Evolutionary conservation across 2,113 vertebrate genomes (phyloP).

Genomic region (Gopherus flavomarginatus): DNA sequence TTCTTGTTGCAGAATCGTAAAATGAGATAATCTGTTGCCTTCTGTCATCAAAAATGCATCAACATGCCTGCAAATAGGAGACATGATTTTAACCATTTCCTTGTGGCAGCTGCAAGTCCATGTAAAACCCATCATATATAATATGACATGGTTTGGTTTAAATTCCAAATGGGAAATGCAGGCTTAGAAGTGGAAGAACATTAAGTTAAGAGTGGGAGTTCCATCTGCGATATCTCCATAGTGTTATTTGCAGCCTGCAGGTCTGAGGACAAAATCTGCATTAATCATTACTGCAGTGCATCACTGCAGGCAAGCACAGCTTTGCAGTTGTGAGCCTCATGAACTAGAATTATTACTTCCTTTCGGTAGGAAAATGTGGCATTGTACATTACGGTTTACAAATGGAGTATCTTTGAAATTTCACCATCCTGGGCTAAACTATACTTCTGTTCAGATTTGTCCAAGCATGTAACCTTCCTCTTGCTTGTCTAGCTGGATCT

Average conservation of each 20-base stretch:
- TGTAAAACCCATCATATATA: background rate
- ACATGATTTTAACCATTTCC: background rate
- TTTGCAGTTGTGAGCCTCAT: background rate
- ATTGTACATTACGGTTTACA: background rate
- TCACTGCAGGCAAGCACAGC: background rate
- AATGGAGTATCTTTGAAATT: background rate
- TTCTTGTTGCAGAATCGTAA: background rate
- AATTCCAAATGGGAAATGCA: background rate
- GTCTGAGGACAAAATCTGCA: background rate
- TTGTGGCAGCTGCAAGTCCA: background rate
- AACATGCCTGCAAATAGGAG: background rate
- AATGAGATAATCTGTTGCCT: background rate
- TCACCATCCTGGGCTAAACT: rapidly evolving
- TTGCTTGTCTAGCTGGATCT: background rate
- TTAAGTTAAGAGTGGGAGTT: rapidly evolving
- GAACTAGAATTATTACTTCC: background rate
- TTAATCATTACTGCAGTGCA: background rate
- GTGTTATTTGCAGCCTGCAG: background rate
- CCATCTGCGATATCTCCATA: rapidly evolving
- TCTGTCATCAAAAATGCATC: background rate
- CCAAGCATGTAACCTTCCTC: background rate
- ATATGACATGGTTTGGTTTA: background rate
- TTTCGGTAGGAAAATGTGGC: rapidly evolving
- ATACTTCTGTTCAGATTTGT: background rate
- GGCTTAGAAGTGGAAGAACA: background rate